Percentiles rank a stretch among this genome's conserved stretches.
Evolutionary conservation across 92 coral and sea anemone genomes (phyloP).

Genomic region (Heliopora coerulea): DNA sequence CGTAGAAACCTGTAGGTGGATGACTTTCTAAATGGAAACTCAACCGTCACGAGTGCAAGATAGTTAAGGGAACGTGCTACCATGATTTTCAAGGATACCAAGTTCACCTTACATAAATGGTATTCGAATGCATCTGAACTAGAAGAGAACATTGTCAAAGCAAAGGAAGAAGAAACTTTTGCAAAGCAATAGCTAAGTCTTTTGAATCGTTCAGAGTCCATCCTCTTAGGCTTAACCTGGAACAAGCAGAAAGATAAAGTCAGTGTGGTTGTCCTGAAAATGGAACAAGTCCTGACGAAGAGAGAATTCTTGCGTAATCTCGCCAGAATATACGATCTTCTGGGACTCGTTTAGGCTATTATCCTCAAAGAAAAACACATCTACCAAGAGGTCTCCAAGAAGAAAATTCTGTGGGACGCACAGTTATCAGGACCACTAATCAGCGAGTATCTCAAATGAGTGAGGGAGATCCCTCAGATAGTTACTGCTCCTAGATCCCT

Average conservation of each 20-base stretch:
- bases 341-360: conserved; percentile 18
- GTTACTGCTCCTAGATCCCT: too few relatives aligned
- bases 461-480: too few relatives aligned
- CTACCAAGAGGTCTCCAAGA: neutral
- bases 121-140: conserved; percentile 9
- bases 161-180: conserved; percentile 8
- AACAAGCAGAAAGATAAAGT: conserved; percentile 49
- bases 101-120: conserved; percentile 29
- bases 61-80: neutral
- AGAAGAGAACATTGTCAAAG: neutral
- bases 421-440: neutral
- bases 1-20: neutral
- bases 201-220: conserved; percentile 44
- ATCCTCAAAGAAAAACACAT: conserved; percentile 29
- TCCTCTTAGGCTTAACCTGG: conserved; percentile 51
- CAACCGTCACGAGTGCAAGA: conserved; percentile 12
- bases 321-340: conserved; percentile 8
- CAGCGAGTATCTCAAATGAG: too few relatives aligned
- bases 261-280: conserved; percentile 40
- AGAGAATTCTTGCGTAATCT: conserved; percentile 14
- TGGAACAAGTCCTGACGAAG: conserved; percentile 33
- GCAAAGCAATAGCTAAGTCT: conserved; percentile 15
- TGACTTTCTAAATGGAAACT: conserved; percentile 13
- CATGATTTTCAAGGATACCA: neutral
- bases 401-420: conserved; percentile 13